Base-by-base conservation (phyloP, 2,888 invertebrate species). In the Lutraria lutraria region DNA sequence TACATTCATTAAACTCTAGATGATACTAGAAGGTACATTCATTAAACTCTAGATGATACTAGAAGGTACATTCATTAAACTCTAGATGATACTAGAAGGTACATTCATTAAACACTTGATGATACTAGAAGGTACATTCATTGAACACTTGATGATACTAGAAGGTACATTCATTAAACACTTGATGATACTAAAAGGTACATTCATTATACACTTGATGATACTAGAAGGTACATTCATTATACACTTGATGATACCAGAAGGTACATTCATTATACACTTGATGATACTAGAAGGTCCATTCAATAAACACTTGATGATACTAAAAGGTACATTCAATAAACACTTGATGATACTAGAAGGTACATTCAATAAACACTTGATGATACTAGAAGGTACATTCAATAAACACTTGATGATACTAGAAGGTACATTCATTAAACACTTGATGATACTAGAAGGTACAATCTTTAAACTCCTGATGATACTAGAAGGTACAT, bases 161-260 rank as follows among this genome's bases (percentile, higher is more conserved):
- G 92, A 82, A 93, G 52, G 83, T 83, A 83, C n/a, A n/a, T n/a
- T n/a, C n/a, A n/a, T n/a, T n/a, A n/a, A n/a, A n/a, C n/a, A n/a
- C 90, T 95, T 10, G 88, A 90, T 10, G 94, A 94, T 85, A 91
- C 93, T 29, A 88, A 92, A 82, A 93, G 52, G 83, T 83, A 83
- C n/a, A n/a, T n/a, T n/a, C n/a, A n/a, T n/a, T n/a, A n/a, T n/a
- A n/a, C n/a, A n/a, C 90, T 95, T 10, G 88, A 90, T 10, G 94
- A 94, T 85, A 91, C 93, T 29, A 88, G 92, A 82, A 93, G 52
- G 83, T 83, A 83, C n/a, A n/a, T n/a, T n/a, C n/a, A n/a, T n/a
- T n/a, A n/a, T n/a, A n/a, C n/a, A n/a, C 90, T 95, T 10, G 88
- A 90, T 10, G 94, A 94, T 85, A 91, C 93, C n/a, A 88, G 92